phyloP scores from a whole-genome alignment of 2,888 invertebrate genomes.

The Xestia ashworthii region DNA sequence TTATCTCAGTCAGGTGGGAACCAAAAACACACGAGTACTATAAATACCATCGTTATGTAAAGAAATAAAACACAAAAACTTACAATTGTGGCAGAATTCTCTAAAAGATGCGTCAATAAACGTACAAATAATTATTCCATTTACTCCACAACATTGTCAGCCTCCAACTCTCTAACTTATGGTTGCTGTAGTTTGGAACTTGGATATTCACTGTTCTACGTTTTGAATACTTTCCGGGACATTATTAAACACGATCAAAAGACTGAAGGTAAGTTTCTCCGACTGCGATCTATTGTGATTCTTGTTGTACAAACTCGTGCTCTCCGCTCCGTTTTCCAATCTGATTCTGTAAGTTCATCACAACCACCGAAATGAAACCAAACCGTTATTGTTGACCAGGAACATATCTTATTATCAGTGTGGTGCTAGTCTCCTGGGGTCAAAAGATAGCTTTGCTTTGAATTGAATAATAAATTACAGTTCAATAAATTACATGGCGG shows the following conservation, averaged over 20 bases:
- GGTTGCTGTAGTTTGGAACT: neutral
- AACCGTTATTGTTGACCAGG: neutral
- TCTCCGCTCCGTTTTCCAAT: conserved; percentile 29
- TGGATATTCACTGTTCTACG: conserved; percentile 13
- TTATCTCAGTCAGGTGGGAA: neutral
- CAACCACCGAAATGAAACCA: conserved; percentile 16
- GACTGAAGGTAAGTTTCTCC: neutral
- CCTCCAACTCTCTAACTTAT: neutral
- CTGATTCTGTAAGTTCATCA: conserved; percentile 40
- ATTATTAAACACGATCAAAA: conserved; percentile 25
- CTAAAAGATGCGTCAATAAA: conserved; percentile 14
- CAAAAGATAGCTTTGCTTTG: conserved; percentile 18
- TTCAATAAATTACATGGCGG: conserved; percentile 34
- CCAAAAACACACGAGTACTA: neutral
- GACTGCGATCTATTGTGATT: conserved; percentile 16
- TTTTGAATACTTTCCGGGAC: neutral
- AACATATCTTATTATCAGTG: neutral
- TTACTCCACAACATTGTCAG: conserved; percentile 18
- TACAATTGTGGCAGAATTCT: conserved; percentile 28
- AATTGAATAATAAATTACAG: neutral
- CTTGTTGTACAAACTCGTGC: conserved; percentile 37
- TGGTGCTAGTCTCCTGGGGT: neutral
- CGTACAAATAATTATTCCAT: conserved; percentile 27
- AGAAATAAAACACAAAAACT: conserved; percentile 26
- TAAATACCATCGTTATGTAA: neutral